Evolutionary conservation across 2,888 invertebrate genomes (phyloP).

Genomic region (Marasmarcha lunaedactyla): DNA sequence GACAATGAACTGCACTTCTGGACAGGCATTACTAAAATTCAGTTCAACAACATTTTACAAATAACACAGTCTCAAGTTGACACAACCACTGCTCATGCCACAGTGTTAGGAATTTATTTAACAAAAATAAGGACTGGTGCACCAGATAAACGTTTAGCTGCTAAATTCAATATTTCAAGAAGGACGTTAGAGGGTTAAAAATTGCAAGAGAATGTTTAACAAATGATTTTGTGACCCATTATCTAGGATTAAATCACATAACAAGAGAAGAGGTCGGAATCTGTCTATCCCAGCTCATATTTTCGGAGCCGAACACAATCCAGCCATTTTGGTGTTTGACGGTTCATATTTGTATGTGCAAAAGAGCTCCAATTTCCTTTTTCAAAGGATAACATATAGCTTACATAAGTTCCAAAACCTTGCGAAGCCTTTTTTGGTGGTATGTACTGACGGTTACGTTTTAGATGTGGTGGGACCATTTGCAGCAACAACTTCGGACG

Average conservation of each 20-base stretch:
- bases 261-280: conserved; percentile 2
- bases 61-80: conserved; percentile 3
- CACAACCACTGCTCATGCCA: conserved; percentile 6
- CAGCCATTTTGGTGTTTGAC: conserved; percentile 6
- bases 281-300: conserved; percentile 6
- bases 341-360: conserved; percentile 9
- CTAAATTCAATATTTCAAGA: conserved; percentile 3
- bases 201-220: conserved; percentile 5
- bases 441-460: conserved; percentile 9
- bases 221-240: conserved; percentile 5
- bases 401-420: conserved; percentile 9
- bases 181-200: conserved; percentile 4
- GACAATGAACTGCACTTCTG: conserved; percentile 9
- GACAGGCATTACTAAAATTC: conserved; percentile 8
- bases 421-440: conserved; percentile 10
- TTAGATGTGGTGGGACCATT: conserved; percentile 9
- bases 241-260: conserved; percentile 3
- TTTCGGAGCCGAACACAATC: conserved; percentile 5
- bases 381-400: conserved; percentile 6
- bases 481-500: conserved; percentile 8
- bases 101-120: conserved; percentile 8
- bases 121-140: conserved; percentile 7
- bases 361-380: conserved; percentile 6
- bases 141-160: conserved; percentile 2
- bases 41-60: conserved; percentile 7